These are phyloP conservation scores for Miniopterus natalensis DNA, from an alignment of 2,113 vertebrate species.

Conservation along the genomic window DNA sequence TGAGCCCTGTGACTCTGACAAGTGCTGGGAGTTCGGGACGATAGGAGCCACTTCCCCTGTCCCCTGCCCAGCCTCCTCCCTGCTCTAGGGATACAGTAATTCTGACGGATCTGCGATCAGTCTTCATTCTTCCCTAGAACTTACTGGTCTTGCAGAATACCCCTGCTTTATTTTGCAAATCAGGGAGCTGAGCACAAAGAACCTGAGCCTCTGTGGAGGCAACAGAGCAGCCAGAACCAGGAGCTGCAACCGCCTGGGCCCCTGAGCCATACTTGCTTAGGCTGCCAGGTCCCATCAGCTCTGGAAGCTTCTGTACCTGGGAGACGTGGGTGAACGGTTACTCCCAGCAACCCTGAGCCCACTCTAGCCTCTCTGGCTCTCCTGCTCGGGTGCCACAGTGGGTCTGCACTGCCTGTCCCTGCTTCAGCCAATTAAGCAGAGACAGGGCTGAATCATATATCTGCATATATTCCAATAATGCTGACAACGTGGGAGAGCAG, in stretches of 20 bases:
- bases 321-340: fast-evolving
- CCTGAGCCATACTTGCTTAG: background rate
- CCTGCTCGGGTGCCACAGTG: background rate
- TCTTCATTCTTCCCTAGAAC: background rate
- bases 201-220: background rate
- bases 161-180: background rate
- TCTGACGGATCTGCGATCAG: background rate
- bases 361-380: background rate
- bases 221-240: too few relatives aligned
- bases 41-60: fast-evolving
- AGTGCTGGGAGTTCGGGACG: background rate
- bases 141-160: background rate
- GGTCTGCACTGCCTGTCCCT: background rate
- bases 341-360: background rate
- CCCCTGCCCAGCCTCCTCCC: background rate
- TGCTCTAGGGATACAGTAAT: too few relatives aligned
- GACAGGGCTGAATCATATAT: too few relatives aligned
- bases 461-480: too few relatives aligned
- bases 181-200: background rate
- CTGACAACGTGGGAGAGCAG: too few relatives aligned
- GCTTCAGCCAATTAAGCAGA: too few relatives aligned
- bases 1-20: background rate
- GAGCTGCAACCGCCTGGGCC: background rate
- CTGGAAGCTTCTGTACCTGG: background rate
- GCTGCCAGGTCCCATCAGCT: background rate